Base-by-base conservation (phyloP, 2,113 vertebrate genomes). In the Stictonetta naevosa region DNA sequence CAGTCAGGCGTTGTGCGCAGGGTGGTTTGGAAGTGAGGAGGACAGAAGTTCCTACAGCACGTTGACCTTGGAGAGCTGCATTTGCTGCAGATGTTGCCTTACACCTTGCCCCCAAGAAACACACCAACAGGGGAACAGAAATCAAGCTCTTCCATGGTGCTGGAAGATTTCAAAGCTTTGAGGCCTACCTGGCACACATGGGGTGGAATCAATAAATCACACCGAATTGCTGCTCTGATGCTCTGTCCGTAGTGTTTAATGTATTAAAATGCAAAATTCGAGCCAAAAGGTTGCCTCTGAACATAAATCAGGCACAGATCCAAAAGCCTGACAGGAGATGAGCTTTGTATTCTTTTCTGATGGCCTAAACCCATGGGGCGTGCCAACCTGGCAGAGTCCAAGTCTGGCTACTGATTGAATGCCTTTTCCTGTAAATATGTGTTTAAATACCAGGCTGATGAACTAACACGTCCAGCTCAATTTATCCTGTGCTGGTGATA, bases 211-310 rank as follows among this genome's bases (percentile, higher is more conserved):
- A 55, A 48, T 59, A 59, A 8, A 59, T 52, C 42, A 52, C 34
- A 25, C 17, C 7, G 1, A 77, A 56, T 72, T 38, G 11, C 56
- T 93, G 55, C 52, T 83, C 71, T 53, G 56, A 48, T 78, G 58
- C 33, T 68, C 46, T 2, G 1, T 59, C 34, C 59, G 19, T 26
- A 10, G 60, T 56, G 38, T 67, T 95, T 83, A 72, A 75, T 80
- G 52, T 88, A 81, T 58, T 67, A 75, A 83, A 93, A 95, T 86
- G 60, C 64, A 78, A 95, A 55, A 78, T 44, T 88, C 21, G 36
- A 90, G 90, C 62, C 92, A 96, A 69, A 86, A 86, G 31, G 68
- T 81, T 86, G 46, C 56, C 74, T 92, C 64, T 88, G 77, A 84
- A 93, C 64, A 53, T 75, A 93, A 75, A 79, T 68, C 0, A 0